These are phyloP conservation scores for Petrocephalus schoutedeni DNA, from an alignment of 2,797 vertebrate species.

Conservation along the genomic window DNA sequence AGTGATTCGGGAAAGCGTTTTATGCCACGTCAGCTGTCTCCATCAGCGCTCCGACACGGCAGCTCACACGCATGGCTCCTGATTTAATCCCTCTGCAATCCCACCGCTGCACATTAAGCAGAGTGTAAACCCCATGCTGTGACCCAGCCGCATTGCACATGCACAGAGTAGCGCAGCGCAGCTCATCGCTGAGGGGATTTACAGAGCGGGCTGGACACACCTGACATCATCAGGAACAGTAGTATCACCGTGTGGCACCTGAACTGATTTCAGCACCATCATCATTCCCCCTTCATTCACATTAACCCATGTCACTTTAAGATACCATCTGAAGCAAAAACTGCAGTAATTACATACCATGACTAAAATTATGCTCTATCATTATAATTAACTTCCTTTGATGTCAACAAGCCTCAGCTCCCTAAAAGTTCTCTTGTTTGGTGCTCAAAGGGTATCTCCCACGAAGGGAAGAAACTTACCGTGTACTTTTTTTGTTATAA, in stretches of 20 bases:
- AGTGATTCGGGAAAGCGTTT: neutral
- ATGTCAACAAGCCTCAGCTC: neutral
- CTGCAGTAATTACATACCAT: slow-evolving; percentile 6
- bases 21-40: neutral
- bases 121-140: neutral
- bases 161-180: neutral
- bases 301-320: neutral
- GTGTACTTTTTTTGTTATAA: neutral
- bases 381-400: slow-evolving; percentile 18
- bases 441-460: neutral
- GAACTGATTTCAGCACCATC: neutral
- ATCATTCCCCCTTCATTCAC: neutral
- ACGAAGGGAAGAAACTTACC: neutral
- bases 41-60: neutral
- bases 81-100: neutral
- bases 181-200: neutral
- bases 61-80: neutral
- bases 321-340: neutral
- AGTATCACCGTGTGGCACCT: neutral
- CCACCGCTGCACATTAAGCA: neutral
- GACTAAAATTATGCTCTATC: slow-evolving; percentile 1
- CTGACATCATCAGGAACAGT: neutral
- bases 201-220: neutral
- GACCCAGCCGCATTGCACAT: neutral
- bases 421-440: neutral